Base-by-base conservation (phyloP, 2,113 vertebrate species). In the Zosterops borbonicus region DNA sequence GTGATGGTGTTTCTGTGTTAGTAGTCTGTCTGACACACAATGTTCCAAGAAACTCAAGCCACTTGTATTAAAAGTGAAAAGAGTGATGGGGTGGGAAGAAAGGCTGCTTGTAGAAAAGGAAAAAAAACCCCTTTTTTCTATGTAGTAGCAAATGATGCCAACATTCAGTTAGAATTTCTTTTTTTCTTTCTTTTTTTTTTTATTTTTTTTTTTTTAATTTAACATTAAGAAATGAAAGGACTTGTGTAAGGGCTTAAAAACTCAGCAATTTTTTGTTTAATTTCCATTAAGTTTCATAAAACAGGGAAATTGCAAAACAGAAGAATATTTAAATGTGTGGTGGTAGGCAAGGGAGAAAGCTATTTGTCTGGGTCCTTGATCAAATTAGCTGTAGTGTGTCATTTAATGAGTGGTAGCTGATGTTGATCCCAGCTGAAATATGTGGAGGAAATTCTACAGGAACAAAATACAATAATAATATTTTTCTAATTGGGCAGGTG, bases 11-110 rank as follows among this genome's bases (percentile, higher is more conserved):
- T 98, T 98, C 97, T 93, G 93, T 94, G 69, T 98, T 98, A 95
- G 78, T 97, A 96, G 94, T 97, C 97, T 98, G 98, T 98, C 98
- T 97, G 97, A 98, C 97, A 98, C 97, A 98, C 98, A 96, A 74
- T 97, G 87, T 98, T 98, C 96, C 95, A 97, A 97, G 91, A 70
- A 96, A 96, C 77, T 96, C 81, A 97, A 98, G 96, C 76, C 80
- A 92, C 78, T 96, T 97, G 83, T 95, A 94, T 97, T 97, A 95
- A 91, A 96, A 83, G 56, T 69, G 12, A 77, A 86, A 86, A 83
- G 39, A 82, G 12, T 52, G 35, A 64, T 64, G 44, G 24, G 1
- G 21, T 82, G 63, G 69, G 58, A 94, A 58, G 53, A 46, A 78
- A 89, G 6, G 15, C 28, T 84, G 17, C 5, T 53, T 76, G 20